Base-by-base conservation (phyloP, 2,113 vertebrate genomes). In the Archocentrus centrarchus region DNA sequence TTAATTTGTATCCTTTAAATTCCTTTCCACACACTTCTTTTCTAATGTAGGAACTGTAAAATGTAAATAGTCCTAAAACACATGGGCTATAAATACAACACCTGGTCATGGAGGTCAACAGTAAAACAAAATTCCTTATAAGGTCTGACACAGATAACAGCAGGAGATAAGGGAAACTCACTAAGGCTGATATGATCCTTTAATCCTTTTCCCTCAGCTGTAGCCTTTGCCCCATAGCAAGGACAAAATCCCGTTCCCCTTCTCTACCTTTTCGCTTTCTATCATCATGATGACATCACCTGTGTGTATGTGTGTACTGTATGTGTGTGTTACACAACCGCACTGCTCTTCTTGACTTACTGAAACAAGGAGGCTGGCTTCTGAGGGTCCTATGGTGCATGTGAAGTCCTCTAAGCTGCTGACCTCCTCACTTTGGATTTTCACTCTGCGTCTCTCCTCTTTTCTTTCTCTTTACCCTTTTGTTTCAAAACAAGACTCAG, bases 361-460 rank as follows among this genome's bases (percentile, higher is more conserved):
- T 88, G 83, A 85, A 80, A 73, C 84, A 91, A 73, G 59, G 80
- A 80, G 58, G 64, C 79, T 88, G 87, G 90, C 87, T 92, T 93
- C 89, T 85, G 73, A 93, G 53, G 77, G 60, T 70, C 82, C 81
- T 77, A 79, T 84, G 86, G 85, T 87, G 79, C 24, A 7, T 92
- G 87, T 89, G 90, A 90, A 91, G 90, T 90, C 79, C 66, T 92
- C 87, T 90, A 82, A 92, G 90, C 87, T 79, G 80, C 89, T 92
- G 91, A 91, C 92, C 91, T 91, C 86, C 76, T 82, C 89, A 81
- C 81, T 90, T 75, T 81, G 55, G 83, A 88, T 86, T 82, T 58
- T 84, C 50, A 82, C 75, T 75, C 59, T 63, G 78, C 30, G 14
- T 41, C 68, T 79, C 7, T 81, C 35, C 82, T n/a, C n/a, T 57